Evolutionary conservation across 2,797 vertebrate species (phyloP).

Genomic region (Netta rufina): DNA sequence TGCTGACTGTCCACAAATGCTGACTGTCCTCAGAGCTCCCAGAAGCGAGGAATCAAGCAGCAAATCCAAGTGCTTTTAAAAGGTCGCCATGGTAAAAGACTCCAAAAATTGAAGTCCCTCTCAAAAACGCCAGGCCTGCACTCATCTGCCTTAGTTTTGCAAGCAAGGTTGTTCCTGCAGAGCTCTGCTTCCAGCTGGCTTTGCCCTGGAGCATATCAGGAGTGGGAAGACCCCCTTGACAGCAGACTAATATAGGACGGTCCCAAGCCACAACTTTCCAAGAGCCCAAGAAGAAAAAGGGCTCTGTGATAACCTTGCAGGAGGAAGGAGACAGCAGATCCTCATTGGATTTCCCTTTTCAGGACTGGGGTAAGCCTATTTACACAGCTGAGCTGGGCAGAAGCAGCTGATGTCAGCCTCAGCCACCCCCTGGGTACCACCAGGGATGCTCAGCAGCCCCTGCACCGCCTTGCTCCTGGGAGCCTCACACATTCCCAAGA

Average conservation of each 20-base stretch:
- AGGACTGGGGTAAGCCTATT: rapidly evolving
- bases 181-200: background rate
- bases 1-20: background rate
- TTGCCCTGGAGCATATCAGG: background rate
- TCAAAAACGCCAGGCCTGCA: background rate
- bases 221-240: background rate
- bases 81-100: rapidly evolving
- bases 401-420: background rate
- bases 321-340: background rate
- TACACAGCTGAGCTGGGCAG: rapidly evolving
- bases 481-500: background rate
- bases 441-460: background rate
- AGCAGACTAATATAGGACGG: rapidly evolving
- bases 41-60: background rate
- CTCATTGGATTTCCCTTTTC: background rate
- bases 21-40: background rate
- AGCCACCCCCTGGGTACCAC: background rate
- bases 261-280: rapidly evolving
- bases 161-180: background rate
- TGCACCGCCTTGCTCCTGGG: background rate
- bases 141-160: background rate
- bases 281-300: background rate
- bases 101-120: background rate
- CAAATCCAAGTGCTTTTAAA: background rate
- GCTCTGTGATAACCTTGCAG: background rate